A percentile compares a stretch with the other conserved stretches of the same genome.
These are phyloP conservation scores for Champsocephalus gunnari DNA, from an alignment of 2,797 vertebrate species.

Conservation along the genomic window DNA sequence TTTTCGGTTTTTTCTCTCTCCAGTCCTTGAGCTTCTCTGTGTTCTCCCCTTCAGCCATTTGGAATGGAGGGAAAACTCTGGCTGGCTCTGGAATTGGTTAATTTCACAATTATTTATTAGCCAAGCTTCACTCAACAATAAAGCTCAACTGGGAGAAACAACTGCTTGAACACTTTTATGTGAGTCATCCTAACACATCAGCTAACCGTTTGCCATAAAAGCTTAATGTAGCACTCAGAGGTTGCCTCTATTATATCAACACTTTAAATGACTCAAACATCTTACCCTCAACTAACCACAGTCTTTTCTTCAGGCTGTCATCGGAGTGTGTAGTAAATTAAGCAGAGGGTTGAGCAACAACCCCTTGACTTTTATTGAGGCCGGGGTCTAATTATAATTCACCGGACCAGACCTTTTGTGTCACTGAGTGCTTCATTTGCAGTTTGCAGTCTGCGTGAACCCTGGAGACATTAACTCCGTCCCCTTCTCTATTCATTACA, in stretches of 20 bases:
- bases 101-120: constrained; percentile 58
- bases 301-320: constrained; percentile 78
- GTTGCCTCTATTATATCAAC: constrained; percentile 50
- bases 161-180: constrained; percentile 39
- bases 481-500: constrained; percentile 90
- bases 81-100: constrained; percentile 35
- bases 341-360: constrained; percentile 81
- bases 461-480: constrained; percentile 89
- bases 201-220: constrained; percentile 35
- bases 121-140: constrained; percentile 23
- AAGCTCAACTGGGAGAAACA: constrained; percentile 33
- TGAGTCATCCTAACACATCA: constrained; percentile 42
- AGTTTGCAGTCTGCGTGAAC: constrained; percentile 89
- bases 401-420: constrained; percentile 88
- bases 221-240: constrained; percentile 31
- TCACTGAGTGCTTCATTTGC: constrained; percentile 90
- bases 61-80: constrained; percentile 36
- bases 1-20: constrained; percentile 27
- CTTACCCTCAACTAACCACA: constrained; percentile 44
- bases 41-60: constrained; percentile 41
- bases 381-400: constrained; percentile 90
- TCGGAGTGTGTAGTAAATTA: constrained; percentile 85
- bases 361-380: constrained; percentile 91
- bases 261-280: constrained; percentile 52
- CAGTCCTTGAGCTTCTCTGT: constrained; percentile 39